phyloP scores from a whole-genome alignment of 1,140 invertebrate species.

The Charaxes varanes region DNA sequence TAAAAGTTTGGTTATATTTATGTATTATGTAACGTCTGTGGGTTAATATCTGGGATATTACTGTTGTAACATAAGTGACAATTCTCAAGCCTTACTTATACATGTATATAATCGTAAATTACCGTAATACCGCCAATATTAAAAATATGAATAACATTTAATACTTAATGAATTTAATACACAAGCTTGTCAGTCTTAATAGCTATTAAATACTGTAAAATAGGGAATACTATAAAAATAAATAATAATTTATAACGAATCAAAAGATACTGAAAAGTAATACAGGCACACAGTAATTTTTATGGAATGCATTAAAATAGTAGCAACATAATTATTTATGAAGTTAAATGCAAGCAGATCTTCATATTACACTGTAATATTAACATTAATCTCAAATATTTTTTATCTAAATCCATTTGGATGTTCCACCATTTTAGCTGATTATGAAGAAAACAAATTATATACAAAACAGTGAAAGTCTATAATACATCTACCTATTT shows the following conservation, averaged over 20 bases:
- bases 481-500: too few species aligned
- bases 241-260: constrained; percentile 10
- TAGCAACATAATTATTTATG: constrained; percentile 14
- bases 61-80: constrained; percentile 39
- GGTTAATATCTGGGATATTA: constrained; percentile 46
- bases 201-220: constrained; percentile 62
- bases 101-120: constrained; percentile 30
- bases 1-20: constrained; percentile 63
- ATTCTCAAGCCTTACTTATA: constrained; percentile 32
- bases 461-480: too few species aligned
- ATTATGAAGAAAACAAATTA: too few species aligned
- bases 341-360: constrained; percentile 37
- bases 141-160: constrained; percentile 40
- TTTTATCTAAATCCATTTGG: too few species aligned
- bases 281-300: constrained; percentile 13
- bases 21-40: too few species aligned
- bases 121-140: constrained; percentile 45
- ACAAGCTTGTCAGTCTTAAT: constrained; percentile 68
- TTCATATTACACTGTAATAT: constrained; percentile 8
- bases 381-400: constrained; percentile 11
- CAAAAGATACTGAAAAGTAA: constrained; percentile 15
- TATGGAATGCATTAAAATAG: constrained; percentile 14
- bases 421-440: too few species aligned
- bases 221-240: constrained; percentile 17
- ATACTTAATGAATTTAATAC: constrained; percentile 60